Evolutionary conservation across 30 jellyfish, hydroid and myxozoan species (phyloP).

Genomic region (Aurelia sp.): DNA sequence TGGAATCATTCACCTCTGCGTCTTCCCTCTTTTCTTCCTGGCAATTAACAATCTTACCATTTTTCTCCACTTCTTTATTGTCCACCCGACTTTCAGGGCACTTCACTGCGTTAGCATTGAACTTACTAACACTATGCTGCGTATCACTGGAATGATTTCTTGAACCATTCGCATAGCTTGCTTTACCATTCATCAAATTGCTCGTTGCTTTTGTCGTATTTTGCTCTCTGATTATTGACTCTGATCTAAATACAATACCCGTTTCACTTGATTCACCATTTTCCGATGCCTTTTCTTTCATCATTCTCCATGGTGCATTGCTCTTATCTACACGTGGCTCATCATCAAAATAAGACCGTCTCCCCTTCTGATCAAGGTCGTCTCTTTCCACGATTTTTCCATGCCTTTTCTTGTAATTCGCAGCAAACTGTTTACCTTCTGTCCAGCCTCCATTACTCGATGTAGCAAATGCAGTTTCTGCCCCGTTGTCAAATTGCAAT

Average conservation of each 20-base stretch:
- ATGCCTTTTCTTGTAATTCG: constrained; percentile 43
- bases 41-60: too few relatives aligned
- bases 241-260: constrained; percentile 16
- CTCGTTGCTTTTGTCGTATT: neutral
- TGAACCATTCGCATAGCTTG: neutral
- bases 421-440: constrained; percentile 67
- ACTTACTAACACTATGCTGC: too few relatives aligned
- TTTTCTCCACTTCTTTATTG: too few relatives aligned
- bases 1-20: too few relatives aligned
- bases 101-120: too few relatives aligned
- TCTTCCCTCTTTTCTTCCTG: too few relatives aligned
- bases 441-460: constrained; percentile 49
- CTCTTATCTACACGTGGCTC: constrained; percentile 16
- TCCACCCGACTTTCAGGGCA: too few relatives aligned
- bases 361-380: constrained; percentile 9
- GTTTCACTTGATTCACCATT: neutral
- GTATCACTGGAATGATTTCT: too few relatives aligned
- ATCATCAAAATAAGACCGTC: neutral
- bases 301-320: constrained; percentile 41
- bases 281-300: neutral
- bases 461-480: neutral
- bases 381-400: constrained; percentile 60
- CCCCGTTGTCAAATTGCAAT: neutral
- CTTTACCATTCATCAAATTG: neutral
- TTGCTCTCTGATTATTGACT: neutral